phyloP scores from a whole-genome alignment of 2,888 invertebrate genomes.

The Ophion obscuratus region DNA sequence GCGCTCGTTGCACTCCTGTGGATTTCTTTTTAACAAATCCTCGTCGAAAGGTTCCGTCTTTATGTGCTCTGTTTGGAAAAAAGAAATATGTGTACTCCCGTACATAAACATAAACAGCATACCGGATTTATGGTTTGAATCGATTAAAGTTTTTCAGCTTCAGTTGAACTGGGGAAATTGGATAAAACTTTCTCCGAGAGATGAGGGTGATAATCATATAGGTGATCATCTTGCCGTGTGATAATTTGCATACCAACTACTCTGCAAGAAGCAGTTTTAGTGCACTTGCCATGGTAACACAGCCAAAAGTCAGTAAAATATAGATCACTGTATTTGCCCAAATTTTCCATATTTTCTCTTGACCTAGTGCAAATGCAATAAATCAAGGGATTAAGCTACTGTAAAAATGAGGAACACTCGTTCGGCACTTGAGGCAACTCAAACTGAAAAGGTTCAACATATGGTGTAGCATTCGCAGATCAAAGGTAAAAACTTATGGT shows the following conservation, averaged over 20 bases:
- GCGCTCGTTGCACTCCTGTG: constrained; percentile 27
- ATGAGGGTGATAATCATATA: neutral
- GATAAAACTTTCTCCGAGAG: neutral
- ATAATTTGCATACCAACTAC: neutral
- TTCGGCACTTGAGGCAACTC: too few relatives aligned
- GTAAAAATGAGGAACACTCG: neutral
- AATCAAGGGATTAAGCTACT: neutral
- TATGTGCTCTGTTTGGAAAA: constrained; percentile 74
- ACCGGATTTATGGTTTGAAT: neutral
- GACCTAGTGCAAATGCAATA: neutral
- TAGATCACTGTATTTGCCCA: neutral
- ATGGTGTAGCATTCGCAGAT: too few relatives aligned
- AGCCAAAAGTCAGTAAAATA: neutral
- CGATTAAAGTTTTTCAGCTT: neutral
- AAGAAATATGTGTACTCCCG: constrained; percentile 6
- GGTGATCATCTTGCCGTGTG: neutral
- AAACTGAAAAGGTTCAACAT: too few relatives aligned
- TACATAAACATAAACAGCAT: too few relatives aligned
- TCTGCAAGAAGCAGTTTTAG: neutral
- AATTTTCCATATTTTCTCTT: neutral
- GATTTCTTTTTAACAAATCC: constrained; percentile 68
- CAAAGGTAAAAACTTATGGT: too few relatives aligned
- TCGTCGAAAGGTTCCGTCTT: constrained; percentile 75
- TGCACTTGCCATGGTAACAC: neutral
- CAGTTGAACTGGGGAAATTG: neutral